Evolutionary conservation across 1,140 invertebrate genomes (phyloP).

Genomic region (Pseudomyrmex sp.): DNA sequence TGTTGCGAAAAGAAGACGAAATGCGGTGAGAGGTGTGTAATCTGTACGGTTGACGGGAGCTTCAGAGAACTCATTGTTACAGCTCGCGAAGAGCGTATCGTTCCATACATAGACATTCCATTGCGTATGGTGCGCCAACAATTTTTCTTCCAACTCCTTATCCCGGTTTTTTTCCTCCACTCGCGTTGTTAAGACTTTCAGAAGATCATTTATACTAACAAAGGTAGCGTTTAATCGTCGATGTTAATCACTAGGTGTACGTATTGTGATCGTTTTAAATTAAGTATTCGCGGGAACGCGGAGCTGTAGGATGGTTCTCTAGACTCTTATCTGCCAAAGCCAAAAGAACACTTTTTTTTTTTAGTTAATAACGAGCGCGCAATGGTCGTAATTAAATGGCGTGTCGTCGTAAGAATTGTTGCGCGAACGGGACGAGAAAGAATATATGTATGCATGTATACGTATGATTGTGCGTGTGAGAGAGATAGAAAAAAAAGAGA

Average conservation of each 20-base stretch:
- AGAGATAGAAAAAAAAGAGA: neutral
- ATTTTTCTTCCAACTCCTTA: constrained; percentile 17
- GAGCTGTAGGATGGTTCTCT: constrained; percentile 73
- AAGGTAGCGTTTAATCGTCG: constrained; percentile 66
- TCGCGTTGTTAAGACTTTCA: neutral
- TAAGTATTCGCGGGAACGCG: constrained; percentile 51
- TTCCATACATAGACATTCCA: constrained; percentile 83
- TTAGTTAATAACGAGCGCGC: constrained; percentile 17
- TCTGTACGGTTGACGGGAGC: constrained; percentile 69
- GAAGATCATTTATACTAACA: constrained; percentile 48
- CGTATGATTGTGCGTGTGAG: neutral
- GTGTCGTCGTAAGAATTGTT: constrained; percentile 74
- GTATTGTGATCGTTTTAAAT: constrained; percentile 53
- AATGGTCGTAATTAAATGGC: constrained; percentile 67
- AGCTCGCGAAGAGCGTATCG: constrained; percentile 56
- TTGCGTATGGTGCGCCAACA: constrained; percentile 67
- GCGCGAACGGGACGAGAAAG: constrained; percentile 65
- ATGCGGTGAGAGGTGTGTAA: neutral
- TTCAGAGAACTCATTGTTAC: constrained; percentile 73
- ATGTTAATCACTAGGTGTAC: constrained; percentile 58
- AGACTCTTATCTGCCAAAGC: constrained; percentile 72
- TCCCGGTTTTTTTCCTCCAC: constrained; percentile 17
- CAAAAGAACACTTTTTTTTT: constrained; percentile 68
- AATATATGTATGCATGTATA: constrained; percentile 9
- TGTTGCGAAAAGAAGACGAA: constrained; percentile 30